Evolutionary conservation across 2,888 invertebrate genomes (phyloP).

Genomic region (Prosapia bicincta): DNA sequence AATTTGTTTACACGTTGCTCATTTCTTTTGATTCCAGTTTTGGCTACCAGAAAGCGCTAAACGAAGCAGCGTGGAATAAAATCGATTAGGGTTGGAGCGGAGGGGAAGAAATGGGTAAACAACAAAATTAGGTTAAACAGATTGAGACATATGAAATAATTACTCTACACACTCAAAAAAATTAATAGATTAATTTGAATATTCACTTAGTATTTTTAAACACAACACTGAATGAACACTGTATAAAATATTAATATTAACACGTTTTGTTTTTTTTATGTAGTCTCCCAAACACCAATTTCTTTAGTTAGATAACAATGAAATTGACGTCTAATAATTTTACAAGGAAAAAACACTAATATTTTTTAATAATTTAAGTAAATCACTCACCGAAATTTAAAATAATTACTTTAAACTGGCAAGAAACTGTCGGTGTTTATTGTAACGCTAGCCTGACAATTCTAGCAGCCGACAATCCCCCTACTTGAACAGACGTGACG

Average conservation of each 20-base stretch:
- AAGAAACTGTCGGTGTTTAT: background rate
- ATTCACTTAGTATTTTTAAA: background rate
- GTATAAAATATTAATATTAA: background rate
- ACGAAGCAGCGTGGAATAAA: background rate
- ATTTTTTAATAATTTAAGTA: background rate
- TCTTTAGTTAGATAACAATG: too few species aligned
- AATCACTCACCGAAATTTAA: background rate
- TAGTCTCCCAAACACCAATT: too few species aligned
- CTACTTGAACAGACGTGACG: background rate
- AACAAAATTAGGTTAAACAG: too few species aligned
- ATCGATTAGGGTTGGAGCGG: background rate
- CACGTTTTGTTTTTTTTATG: background rate
- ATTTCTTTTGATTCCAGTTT: background rate
- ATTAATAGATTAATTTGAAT: background rate
- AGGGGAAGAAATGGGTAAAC: background rate
- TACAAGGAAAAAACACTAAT: background rate
- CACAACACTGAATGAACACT: background rate
- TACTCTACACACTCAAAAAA: too few species aligned
- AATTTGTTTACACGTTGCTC: background rate
- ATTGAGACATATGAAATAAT: too few species aligned
- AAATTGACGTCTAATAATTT: too few species aligned
- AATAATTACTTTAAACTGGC: background rate
- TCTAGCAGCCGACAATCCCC: background rate
- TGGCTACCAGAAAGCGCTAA: background rate
- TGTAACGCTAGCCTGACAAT: background rate